These are phyloP conservation scores for Sebastes oblongus DNA, from an alignment of 2,797 vertebrate genomes.

Conservation along the genomic window DNA sequence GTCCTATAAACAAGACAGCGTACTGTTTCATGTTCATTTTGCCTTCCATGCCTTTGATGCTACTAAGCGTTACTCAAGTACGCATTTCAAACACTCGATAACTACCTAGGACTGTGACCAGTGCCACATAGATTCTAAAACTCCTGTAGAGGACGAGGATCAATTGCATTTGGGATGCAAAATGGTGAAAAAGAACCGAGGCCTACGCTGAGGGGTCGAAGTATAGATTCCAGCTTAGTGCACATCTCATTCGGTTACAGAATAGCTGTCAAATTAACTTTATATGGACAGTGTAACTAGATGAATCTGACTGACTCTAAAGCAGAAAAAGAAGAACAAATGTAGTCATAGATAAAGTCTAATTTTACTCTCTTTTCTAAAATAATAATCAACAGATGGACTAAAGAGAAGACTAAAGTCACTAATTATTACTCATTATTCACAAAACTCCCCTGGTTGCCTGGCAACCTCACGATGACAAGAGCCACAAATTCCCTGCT, in stretches of 20 bases:
- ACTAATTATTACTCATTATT: background rate
- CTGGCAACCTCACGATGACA: too few species aligned
- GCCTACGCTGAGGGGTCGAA: too few species aligned
- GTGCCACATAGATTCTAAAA: background rate
- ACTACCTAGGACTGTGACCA: background rate
- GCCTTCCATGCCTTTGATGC: slow-evolving; percentile 23
- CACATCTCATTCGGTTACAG: background rate
- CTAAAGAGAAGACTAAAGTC: background rate
- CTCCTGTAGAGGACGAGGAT: background rate
- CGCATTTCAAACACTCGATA: slow-evolving; percentile 18
- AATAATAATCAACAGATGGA: background rate
- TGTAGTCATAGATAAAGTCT: background rate
- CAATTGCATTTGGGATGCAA: background rate
- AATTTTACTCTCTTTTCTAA: background rate
- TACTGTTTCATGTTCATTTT: background rate
- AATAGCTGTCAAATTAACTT: background rate
- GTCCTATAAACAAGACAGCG: slow-evolving; percentile 39
- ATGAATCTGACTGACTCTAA: background rate
- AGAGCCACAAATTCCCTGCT: too few species aligned
- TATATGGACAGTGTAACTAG: background rate
- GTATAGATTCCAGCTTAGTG: background rate
- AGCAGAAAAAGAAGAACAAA: too few species aligned
- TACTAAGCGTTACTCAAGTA: background rate
- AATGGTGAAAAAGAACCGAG: background rate
- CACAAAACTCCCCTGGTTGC: background rate